These are phyloP conservation scores for Actinopyga echinites DNA, from an alignment of 53 echinoderm and acorn worm genomes.

Conservation along the genomic window DNA sequence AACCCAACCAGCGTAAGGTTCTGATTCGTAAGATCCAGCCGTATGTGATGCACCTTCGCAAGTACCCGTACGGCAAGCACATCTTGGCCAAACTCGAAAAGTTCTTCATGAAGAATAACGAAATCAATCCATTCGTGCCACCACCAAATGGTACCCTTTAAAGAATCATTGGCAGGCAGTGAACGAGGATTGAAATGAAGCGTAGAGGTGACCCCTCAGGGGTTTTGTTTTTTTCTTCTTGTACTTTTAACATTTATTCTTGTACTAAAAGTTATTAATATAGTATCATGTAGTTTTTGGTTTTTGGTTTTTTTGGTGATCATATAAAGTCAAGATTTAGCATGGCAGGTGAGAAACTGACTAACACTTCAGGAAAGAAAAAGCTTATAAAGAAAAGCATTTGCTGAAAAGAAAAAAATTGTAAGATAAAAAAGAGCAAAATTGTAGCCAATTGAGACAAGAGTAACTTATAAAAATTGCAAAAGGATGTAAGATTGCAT, in stretches of 20 bases:
- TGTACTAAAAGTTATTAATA: conserved; percentile 10
- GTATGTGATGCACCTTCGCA: conserved; percentile 90
- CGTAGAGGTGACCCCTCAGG: not conserved
- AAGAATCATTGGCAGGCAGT: not conserved
- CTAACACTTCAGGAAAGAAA: too few species aligned
- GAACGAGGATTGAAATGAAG: not conserved
- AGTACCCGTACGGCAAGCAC: conserved; percentile 99
- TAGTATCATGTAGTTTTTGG: conserved; percentile 29
- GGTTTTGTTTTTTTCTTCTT: not conserved
- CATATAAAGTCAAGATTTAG: not conserved
- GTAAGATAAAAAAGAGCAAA: conserved; percentile 20
- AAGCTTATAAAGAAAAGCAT: too few species aligned
- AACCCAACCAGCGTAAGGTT: conserved; percentile 97
- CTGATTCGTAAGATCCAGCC: conserved; percentile 99
- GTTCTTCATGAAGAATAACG: conserved; percentile 99
- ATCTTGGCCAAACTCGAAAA: conserved; percentile 99
- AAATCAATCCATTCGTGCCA: conserved; percentile 94
- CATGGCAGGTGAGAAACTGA: too few species aligned
- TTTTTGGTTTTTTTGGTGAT: conserved; percentile 3
- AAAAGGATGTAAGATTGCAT: not conserved
- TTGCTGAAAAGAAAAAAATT: too few species aligned
- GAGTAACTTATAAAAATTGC: conserved; percentile 1
- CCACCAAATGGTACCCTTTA: conserved; percentile 89
- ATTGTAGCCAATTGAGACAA: not conserved
- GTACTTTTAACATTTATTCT: conserved; percentile 29